These are phyloP conservation scores for Leucophora obtusa DNA, from an alignment of 2,888 invertebrate genomes.

Conservation along the genomic window DNA sequence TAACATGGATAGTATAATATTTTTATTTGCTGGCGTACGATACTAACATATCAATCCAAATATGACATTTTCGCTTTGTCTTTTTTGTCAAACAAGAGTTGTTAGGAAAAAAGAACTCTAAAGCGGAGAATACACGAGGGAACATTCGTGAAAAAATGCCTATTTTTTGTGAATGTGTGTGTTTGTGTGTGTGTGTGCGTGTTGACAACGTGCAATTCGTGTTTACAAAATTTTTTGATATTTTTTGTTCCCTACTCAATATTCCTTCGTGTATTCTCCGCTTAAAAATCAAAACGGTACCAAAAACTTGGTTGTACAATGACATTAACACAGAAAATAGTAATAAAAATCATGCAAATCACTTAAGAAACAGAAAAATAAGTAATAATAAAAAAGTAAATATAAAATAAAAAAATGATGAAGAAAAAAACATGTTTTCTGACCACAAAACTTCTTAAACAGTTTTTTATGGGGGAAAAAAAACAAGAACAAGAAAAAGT, in stretches of 20 bases:
- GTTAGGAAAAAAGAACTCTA: not conserved
- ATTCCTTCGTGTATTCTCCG: no score
- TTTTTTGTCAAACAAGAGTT: not conserved
- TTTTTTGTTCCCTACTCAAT: no score
- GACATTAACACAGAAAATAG: constrained; percentile 33
- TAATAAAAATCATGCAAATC: constrained; percentile 55
- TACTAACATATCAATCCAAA: constrained; percentile 29
- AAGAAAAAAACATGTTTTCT: not conserved
- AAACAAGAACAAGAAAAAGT: constrained; percentile 14
- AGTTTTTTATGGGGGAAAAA: not conserved
- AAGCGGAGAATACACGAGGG: not conserved
- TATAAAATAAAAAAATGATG: not conserved
- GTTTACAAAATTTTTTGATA: no score
- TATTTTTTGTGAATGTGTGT: no score
- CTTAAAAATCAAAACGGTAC: no score
- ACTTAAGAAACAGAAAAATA: constrained; percentile 23
- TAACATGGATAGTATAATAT: constrained; percentile 24
- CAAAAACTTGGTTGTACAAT: constrained; percentile 4
- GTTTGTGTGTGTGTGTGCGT: no score
- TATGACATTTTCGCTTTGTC: constrained; percentile 19
- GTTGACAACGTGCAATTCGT: no score
- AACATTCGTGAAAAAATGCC: no score
- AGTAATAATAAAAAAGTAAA: not conserved
- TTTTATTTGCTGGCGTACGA: not conserved
- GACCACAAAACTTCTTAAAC: constrained; percentile 1